Evolutionary conservation across 2,113 vertebrate genomes (phyloP).

Genomic region (Tympanuchus pallidicinctus): DNA sequence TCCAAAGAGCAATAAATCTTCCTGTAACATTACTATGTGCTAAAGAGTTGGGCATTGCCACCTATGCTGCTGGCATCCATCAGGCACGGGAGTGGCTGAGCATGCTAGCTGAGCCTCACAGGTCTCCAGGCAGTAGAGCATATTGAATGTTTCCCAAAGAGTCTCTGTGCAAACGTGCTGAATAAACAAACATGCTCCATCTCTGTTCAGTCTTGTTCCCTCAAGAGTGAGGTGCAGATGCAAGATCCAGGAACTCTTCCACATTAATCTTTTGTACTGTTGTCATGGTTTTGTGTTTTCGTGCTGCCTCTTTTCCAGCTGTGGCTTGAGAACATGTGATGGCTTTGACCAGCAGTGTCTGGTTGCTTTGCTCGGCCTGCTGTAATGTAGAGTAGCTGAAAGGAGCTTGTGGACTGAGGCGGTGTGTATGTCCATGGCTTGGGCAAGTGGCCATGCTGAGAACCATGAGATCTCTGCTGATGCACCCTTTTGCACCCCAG

Average conservation of each 20-base stretch:
- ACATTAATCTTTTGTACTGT: not conserved
- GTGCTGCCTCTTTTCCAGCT: not conserved
- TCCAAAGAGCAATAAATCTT: not conserved
- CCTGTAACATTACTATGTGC: not conserved
- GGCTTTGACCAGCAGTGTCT: not conserved
- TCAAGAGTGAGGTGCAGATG: not conserved
- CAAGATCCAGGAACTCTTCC: not conserved
- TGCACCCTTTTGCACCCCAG: too few relatives aligned
- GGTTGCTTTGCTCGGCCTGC: not conserved
- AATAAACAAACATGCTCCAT: not conserved
- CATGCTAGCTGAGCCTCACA: not conserved
- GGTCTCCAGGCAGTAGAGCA: not conserved
- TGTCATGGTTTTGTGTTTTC: not conserved
- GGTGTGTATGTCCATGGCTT: too few relatives aligned
- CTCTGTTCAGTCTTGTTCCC: not conserved
- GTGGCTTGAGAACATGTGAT: not conserved
- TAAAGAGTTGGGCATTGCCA: not conserved
- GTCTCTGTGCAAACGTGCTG: not conserved
- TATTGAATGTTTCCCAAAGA: not conserved
- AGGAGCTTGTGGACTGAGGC: not conserved
- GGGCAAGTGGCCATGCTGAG: not conserved
- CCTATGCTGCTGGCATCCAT: not conserved
- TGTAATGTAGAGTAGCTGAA: not conserved
- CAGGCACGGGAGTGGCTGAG: not conserved
- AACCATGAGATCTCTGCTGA: not conserved